These are phyloP conservation scores for Piprites chloris DNA, from an alignment of 2,113 vertebrate species.

Conservation along the genomic window DNA sequence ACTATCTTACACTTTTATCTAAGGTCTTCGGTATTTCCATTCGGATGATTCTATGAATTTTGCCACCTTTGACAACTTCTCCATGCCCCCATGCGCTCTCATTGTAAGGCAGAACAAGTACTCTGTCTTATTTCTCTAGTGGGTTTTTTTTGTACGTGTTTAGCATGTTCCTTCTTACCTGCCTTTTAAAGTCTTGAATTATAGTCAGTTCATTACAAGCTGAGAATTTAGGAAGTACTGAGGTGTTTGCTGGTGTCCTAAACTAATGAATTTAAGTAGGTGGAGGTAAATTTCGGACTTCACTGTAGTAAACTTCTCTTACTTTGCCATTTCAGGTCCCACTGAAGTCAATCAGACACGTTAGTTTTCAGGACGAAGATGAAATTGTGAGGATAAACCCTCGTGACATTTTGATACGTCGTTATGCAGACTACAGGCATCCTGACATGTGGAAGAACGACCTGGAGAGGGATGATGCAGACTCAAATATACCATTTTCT, in stretches of 20 bases:
- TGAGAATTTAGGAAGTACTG: background rate
- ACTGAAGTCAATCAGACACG: constrained; percentile 86
- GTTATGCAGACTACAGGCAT: constrained; percentile 98
- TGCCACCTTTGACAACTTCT: background rate
- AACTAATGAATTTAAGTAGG: background rate
- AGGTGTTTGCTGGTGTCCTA: background rate
- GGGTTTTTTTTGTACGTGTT: background rate
- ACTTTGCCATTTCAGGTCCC: constrained; percentile 74
- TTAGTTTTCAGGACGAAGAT: constrained; percentile 97
- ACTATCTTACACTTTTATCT: background rate
- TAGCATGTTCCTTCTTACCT: background rate
- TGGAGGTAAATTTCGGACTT: background rate
- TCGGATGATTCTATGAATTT: background rate
- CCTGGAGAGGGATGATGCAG: constrained; percentile 85
- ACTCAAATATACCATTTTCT: constrained; percentile 84
- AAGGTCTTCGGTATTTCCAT: background rate
- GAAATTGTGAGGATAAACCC: constrained; percentile 98
- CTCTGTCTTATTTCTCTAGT: background rate
- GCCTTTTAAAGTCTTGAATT: background rate
- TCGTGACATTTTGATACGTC: constrained; percentile 92
- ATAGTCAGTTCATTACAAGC: background rate
- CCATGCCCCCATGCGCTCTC: background rate
- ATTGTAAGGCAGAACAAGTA: background rate
- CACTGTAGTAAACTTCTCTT: background rate
- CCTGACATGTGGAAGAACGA: constrained; percentile 95